Conservation (phyloP, 2,797 vertebrate genomes). For the Philypnodon macrostomus region DNA sequence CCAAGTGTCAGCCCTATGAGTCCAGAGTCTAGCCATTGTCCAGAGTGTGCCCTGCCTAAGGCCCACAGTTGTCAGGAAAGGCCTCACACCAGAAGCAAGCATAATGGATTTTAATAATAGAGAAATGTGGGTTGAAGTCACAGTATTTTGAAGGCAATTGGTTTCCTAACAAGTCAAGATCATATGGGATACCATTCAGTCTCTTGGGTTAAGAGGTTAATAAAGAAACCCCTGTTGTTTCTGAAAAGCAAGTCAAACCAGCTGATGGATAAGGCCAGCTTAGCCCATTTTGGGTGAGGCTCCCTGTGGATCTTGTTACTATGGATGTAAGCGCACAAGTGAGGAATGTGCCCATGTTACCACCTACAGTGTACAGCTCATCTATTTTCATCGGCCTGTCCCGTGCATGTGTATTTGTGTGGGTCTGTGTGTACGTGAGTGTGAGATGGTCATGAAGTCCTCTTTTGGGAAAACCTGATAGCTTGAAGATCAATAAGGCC, state of each 20-base stretch:
- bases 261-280: constrained; percentile 34
- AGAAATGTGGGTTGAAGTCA: too few relatives aligned
- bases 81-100: too few relatives aligned
- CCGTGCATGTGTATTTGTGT: constrained; percentile 19
- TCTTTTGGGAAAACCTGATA: constrained; percentile 47
- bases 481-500: constrained; percentile 26
- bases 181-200: background rate
- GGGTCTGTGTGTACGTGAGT: background rate
- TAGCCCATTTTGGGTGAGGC: constrained; percentile 51
- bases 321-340: constrained; percentile 59
- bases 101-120: too few relatives aligned
- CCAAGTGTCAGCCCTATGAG: too few relatives aligned
- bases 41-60: too few relatives aligned
- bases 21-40: too few relatives aligned
- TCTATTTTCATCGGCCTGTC: constrained; percentile 69
- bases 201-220: constrained; percentile 23
- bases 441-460: constrained; percentile 11
- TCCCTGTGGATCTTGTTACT: constrained; percentile 62
- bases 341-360: constrained; percentile 68
- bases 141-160: too few relatives aligned
- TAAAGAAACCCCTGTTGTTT: constrained; percentile 15
- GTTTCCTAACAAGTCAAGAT: too few relatives aligned
- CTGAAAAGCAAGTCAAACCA: constrained; percentile 31
- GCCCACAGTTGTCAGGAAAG: too few relatives aligned
- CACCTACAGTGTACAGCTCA: constrained; percentile 69